Base-by-base conservation (phyloP, 1,140 invertebrate genomes). In the Drosophila albomicans region DNA sequence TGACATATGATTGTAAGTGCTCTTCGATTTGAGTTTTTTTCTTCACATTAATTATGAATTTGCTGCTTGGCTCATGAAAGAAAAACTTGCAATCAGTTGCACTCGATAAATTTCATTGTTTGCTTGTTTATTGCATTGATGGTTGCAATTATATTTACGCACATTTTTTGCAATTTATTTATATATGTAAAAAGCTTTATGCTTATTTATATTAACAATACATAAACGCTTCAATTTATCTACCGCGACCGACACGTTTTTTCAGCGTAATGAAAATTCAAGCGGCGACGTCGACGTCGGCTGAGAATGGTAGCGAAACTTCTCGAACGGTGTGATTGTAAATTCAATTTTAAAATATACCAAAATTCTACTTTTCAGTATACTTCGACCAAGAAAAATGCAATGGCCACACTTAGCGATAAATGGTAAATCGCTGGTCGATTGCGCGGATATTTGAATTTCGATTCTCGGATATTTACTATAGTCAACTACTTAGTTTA, bases 11-110 rank as follows among this genome's bases (percentile, higher is more conserved):
- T 28, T 70, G 58, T 58, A 25, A 78, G 49, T 71, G 81, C 71
- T 49, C 45, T 66, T 68, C 15, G 41, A 69, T 78, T 62, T 65
- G 11, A 28, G n/a, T 15, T 52, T 62, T 75, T 68, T 67, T 82
- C 35, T 10, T 25, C 56, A 66, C 69, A 81, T 81, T 54, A 86
- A 71, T 78, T 85, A 78, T 86, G 58, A 49, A 86, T 81, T 82
- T 67, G 10, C 8, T 7, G 15, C 20, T 30, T 67, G 45, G 45
- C 49, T 58, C 59, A 30, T 45, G 48, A 73, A 45, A 63, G 35
- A 58, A 70, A 70, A 69, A 62, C 0, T 16, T 11, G n/a, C 38
- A 52, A 16, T 41, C 16, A 8, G 13, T 25, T 20, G 5, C 16
- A 10, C 30, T 32, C 38, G 16, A 15, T 16, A 35, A 38, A 65